These are phyloP conservation scores for Amblyteles armatorius DNA, from an alignment of 2,888 invertebrate genomes.

Conservation along the genomic window DNA sequence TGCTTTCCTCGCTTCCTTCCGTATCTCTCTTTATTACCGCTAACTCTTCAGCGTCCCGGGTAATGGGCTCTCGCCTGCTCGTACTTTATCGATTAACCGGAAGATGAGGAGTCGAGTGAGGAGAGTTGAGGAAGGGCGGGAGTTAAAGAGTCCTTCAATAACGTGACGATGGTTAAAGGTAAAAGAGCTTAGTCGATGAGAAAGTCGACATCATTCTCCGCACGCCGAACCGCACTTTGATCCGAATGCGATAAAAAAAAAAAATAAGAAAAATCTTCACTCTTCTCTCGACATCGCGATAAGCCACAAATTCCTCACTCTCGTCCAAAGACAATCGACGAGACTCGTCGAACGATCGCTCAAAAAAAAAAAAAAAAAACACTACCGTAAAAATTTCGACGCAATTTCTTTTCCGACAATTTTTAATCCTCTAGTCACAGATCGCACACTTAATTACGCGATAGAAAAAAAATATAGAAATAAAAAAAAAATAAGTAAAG, in stretches of 20 bases:
- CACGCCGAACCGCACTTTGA: neutral
- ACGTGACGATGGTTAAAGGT: slow-evolving; percentile 46
- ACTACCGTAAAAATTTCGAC: neutral
- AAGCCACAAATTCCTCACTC: neutral
- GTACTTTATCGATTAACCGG: slow-evolving; percentile 69
- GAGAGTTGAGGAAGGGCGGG: neutral
- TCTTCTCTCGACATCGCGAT: neutral
- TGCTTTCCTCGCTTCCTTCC: slow-evolving; percentile 21
- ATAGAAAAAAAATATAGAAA: neutral
- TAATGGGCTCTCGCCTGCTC: slow-evolving; percentile 63
- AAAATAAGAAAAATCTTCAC: neutral
- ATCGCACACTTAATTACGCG: slow-evolving; percentile 5
- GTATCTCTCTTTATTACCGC: slow-evolving; percentile 68
- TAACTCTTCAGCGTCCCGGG: slow-evolving; percentile 55
- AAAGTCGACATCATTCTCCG: slow-evolving; percentile 20
- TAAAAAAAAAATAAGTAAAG: neutral
- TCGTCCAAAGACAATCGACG: neutral
- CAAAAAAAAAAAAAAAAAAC: neutral
- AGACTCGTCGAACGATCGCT: neutral
- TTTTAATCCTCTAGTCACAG: neutral
- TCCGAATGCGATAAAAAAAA: slow-evolving; percentile 13
- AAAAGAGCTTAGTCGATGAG: slow-evolving; percentile 29
- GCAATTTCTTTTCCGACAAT: neutral
- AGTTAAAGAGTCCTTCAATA: slow-evolving; percentile 66
- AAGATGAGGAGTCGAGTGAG: slow-evolving; percentile 26